Percentiles rank a stretch among this genome's conserved stretches.
Conservation (phyloP, 2,797 vertebrate genomes). For the Lophura swinhoii region DNA sequence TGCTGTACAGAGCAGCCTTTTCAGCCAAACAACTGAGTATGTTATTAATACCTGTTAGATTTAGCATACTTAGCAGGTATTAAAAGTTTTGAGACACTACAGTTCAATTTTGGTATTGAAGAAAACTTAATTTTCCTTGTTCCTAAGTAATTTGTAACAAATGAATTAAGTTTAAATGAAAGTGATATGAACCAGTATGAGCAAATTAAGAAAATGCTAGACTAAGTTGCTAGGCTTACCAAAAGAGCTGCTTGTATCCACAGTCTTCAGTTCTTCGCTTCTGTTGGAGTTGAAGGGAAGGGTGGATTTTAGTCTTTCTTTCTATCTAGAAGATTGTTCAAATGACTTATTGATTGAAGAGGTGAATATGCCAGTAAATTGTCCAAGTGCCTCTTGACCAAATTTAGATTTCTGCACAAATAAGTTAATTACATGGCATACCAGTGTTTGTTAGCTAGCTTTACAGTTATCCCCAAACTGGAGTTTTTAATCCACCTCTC, state of each 20-base stretch:
- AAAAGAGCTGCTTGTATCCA: not conserved
- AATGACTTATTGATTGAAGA: not conserved
- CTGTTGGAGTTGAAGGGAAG: not conserved
- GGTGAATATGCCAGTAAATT: slow-evolving; percentile 15
- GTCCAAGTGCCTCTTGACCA: slow-evolving; percentile 66
- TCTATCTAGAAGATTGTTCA: not conserved
- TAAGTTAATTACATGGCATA: not conserved
- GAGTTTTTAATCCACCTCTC: not conserved
- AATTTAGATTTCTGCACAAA: slow-evolving; percentile 12
- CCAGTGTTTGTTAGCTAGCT: slow-evolving; percentile 26
- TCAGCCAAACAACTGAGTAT: not conserved
- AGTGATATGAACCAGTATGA: not conserved
- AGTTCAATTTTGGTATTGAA: not conserved
- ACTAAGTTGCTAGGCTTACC: not conserved
- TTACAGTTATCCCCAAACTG: slow-evolving; percentile 20
- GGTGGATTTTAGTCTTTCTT: not conserved
- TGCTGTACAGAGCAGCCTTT: not conserved
- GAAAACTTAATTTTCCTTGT: not conserved
- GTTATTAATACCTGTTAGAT: not conserved
- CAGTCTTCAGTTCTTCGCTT: not conserved
- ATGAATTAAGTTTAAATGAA: not conserved
- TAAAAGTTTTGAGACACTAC: not conserved
- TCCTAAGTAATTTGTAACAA: not conserved
- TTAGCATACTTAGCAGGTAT: not conserved
- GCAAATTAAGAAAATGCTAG: not conserved